Percentiles rank a stretch among this genome's conserved stretches.
Evolutionary conservation across 2,888 invertebrate species (phyloP).

Genomic region (Hypsopygia costalis): DNA sequence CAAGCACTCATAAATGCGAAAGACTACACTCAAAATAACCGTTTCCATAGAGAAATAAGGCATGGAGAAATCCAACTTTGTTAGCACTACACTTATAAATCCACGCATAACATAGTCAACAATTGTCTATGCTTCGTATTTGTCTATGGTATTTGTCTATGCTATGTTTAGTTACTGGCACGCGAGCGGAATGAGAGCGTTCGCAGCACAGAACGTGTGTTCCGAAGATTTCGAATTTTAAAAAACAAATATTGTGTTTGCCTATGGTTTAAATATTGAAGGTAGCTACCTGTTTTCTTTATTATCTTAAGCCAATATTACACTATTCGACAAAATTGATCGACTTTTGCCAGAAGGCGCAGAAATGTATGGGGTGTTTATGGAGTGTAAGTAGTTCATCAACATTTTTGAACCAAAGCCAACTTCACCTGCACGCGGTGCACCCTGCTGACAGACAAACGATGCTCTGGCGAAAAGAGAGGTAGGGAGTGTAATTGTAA

Average conservation of each 20-base stretch:
- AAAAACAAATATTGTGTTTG: conserved; percentile 13
- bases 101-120: conserved; percentile 19
- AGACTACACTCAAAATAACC: conserved; percentile 7
- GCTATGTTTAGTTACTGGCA: conserved; percentile 17
- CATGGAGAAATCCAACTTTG: conserved; percentile 8
- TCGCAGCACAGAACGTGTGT: conserved; percentile 7
- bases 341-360: no score
- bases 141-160: conserved; percentile 14
- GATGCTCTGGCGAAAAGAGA: no score
- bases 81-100: conserved; percentile 17
- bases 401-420: no score
- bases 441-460: no score
- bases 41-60: background rate
- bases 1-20: background rate
- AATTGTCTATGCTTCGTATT: conserved; percentile 12
- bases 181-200: conserved; percentile 18
- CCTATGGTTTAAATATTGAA: conserved; percentile 1
- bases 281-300: conserved; percentile 6
- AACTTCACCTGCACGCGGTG: no score
- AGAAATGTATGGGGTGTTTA: no score
- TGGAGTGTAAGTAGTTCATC: no score
- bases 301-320: no score
- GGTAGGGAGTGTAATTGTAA: no score
- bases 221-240: conserved; percentile 15
- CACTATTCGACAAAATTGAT: no score